Base-by-base conservation (phyloP, 1,140 invertebrate species). In the Drosophila grimshawi region DNA sequence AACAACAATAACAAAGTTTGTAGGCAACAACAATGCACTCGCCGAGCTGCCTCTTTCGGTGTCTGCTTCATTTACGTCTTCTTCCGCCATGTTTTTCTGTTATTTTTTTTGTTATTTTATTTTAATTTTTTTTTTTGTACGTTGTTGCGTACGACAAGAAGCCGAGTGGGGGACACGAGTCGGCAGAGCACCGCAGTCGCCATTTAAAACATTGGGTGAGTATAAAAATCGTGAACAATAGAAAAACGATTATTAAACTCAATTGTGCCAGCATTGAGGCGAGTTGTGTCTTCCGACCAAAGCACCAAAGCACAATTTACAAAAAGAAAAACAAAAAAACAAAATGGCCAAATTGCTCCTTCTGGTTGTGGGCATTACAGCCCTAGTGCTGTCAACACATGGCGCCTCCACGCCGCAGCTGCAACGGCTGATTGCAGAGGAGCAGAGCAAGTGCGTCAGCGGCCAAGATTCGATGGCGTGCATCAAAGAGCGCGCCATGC, bases 401-500 rank as follows among this genome's bases (percentile, higher is more conserved):
- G 70, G 79, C 5, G 90, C 93, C 64, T 51, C 96, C 94, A 95
- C 96, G 94, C 81, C 95, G 7, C 94, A 67, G 95, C 94, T 96
- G 94, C 95, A 96, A 76, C 93, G 94, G 35, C 94, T 96, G 86
- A 95, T 96, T 4, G 95, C 96, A 79, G 95, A 96, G 89, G 95
- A 96, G 92, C 94, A 95, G 80, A 93, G 93, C 29, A 95, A 96
- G 77, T 97, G 96, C 89, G 93, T 94, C 39, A 94, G 94, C 64
- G 95, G 95, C 57, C 95, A 95, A 81, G 96, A 97, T 88, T 95
- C 96, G 5, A 94, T 96, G 46, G 94, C 96, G 30, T 97, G 96
- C 93, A 95, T 97, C 92, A 97, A 97, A 92, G 96, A 95, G 93
- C 96, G 96, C 86, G 95, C 96, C 52, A 95, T 96, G 91, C 95